Evolutionary conservation across 2,113 vertebrate species (phyloP).

Genomic region (Meleagris gallopavo): DNA sequence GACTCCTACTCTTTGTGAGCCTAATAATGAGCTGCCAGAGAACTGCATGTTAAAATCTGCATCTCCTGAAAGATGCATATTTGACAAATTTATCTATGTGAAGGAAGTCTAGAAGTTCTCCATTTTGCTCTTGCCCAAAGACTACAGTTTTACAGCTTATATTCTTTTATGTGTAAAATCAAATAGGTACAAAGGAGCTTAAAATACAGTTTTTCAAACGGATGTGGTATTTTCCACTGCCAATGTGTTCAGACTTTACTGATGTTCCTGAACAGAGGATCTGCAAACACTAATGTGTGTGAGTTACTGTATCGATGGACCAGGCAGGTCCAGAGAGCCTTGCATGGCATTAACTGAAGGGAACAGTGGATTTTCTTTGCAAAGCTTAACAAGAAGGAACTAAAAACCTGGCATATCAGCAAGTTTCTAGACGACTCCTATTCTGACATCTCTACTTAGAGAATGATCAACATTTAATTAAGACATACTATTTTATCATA

Average conservation of each 20-base stretch:
- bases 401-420: background rate
- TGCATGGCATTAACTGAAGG: accelerated
- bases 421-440: background rate
- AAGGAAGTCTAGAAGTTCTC: background rate
- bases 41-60: background rate
- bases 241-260: background rate
- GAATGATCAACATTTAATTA: background rate
- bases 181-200: background rate
- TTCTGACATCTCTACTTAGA: background rate
- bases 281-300: background rate
- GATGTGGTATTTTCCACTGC: background rate
- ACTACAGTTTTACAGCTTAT: background rate
- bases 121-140: background rate
- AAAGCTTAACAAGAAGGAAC: background rate
- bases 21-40: background rate
- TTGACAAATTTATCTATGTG: background rate
- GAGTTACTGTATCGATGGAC: background rate
- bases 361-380: background rate
- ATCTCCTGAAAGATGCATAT: background rate
- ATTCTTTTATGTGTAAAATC: background rate
- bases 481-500: background rate
- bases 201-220: background rate
- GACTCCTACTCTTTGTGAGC: background rate
- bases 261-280: background rate
- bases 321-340: background rate